Base-by-base conservation (phyloP, 2,888 invertebrate genomes). In the Erebia aethiops region DNA sequence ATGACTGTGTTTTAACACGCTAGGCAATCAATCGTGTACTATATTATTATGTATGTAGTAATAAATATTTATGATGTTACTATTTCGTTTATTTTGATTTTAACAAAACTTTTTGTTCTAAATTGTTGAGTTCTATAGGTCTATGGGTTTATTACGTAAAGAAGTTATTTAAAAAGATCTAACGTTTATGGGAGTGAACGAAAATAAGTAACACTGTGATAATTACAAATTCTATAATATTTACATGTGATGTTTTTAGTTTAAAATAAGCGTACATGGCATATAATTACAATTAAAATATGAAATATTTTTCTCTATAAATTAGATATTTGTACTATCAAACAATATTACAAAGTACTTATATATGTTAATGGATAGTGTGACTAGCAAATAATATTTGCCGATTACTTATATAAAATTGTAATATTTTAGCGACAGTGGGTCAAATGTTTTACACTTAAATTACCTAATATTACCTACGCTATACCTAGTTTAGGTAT, bases 1-100 rank as follows among this genome's bases (percentile, higher is more conserved):
- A 93, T 97, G 89, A 95, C 95, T 60, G 93, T 96, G 77, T 97
- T 97, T 94, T 97, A 94, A 83, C 61, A 46, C 21, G 35, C 21
- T 41, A 35, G 26, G 41, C 41, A 60, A 43, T 41, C 10, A 21
- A 21, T 57, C 1, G 10, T 58, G 57, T 43, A 54, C 46, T 13
- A 26, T 26, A 26, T 3, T 46, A 58, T 11, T 41, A 62, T 9
- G 26, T 49, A 13, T 13, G 13, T 46, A 46, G 11, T 46, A 67
- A 67, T 67, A 67, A 67, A 67, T 58, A 26, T 56, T 56, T 56
- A 56, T 56, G n/a, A 41, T 4, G 35, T 51, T 43, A 52, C 9
- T 49, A 46, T 46, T 43, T 18, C 14, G 8, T 21, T 49, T 49
- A 21, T 49, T 62, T 57, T 57, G 11, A 56, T 21, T 11, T 56